Percentiles rank a stretch among this genome's conserved stretches.
Conservation (phyloP, 2,113 vertebrate species). For the Mobula birostris region DNA sequence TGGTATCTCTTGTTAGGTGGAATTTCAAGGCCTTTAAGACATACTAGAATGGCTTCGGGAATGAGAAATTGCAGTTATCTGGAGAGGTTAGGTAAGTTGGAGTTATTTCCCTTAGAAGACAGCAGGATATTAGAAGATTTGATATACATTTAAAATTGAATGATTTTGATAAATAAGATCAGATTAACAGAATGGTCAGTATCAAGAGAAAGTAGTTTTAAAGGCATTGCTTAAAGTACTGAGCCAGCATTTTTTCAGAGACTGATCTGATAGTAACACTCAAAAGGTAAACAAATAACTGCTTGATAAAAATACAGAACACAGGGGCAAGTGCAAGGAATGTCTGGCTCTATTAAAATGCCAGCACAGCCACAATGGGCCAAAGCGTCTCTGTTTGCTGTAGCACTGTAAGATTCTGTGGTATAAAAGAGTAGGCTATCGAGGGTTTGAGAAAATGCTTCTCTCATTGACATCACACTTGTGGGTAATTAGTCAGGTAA, state of each 20-base stretch:
- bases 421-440: background rate
- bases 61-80: no score
- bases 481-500: background rate
- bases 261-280: background rate
- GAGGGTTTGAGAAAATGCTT: background rate
- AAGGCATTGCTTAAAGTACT: background rate
- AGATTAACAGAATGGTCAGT: background rate
- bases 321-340: background rate
- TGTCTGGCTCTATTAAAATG: background rate
- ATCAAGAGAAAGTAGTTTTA: background rate
- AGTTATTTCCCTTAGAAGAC: background rate
- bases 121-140: background rate
- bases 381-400: background rate
- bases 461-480: background rate
- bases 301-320: background rate
- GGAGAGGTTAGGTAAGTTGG: background rate
- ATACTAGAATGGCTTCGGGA: no score
- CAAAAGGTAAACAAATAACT: background rate
- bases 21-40: no score
- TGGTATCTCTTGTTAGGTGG: no score
- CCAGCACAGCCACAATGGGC: background rate
- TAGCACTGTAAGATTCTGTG: background rate
- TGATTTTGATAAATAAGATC: background rate
- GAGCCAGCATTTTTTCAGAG: background rate
- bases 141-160: background rate